Percentiles rank a stretch among this genome's conserved stretches.
Evolutionary conservation across 2,113 vertebrate species (phyloP).

Genomic region (Amphilophus citrinellus): DNA sequence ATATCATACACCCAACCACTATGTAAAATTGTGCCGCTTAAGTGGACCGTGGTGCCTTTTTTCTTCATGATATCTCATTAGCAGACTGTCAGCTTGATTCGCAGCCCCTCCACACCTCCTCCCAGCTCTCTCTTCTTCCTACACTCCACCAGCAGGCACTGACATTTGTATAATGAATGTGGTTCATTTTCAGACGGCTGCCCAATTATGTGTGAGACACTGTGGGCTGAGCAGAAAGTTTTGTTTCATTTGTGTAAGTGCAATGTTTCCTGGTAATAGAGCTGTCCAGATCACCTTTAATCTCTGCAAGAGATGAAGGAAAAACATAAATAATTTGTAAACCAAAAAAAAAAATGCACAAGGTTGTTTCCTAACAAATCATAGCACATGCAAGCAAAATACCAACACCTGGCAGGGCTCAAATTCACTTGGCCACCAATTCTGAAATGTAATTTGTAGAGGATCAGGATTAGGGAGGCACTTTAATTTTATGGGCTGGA

Average conservation of each 20-base stretch:
- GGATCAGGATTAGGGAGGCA: not conserved
- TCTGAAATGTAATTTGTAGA: not conserved
- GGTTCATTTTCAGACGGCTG: slow-evolving; percentile 56
- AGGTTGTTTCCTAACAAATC: not conserved
- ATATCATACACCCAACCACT: slow-evolving; percentile 18
- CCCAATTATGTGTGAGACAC: slow-evolving; percentile 58
- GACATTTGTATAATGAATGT: slow-evolving; percentile 72
- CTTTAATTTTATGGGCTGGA: not conserved
- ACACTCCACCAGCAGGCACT: slow-evolving; percentile 66
- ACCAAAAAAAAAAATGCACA: not conserved
- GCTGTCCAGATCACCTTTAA: not conserved
- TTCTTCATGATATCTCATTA: slow-evolving; percentile 67
- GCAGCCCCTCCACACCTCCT: slow-evolving; percentile 33
- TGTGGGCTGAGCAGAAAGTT: slow-evolving; percentile 20
- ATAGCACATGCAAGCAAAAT: not conserved
- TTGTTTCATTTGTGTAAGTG: slow-evolving; percentile 23
- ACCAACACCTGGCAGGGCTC: not conserved
- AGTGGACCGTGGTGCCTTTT: slow-evolving; percentile 28
- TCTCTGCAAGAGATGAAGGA: not conserved
- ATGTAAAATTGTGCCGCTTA: slow-evolving; percentile 20
- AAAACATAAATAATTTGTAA: slow-evolving; percentile 1
- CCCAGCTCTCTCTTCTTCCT: slow-evolving; percentile 38
- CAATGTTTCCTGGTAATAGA: slow-evolving; percentile 11
- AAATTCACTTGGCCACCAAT: not conserved
- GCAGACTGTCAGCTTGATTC: slow-evolving; percentile 48